phyloP scores from a whole-genome alignment of 2,888 invertebrate genomes.

The Glaucopsyche alexis region DNA sequence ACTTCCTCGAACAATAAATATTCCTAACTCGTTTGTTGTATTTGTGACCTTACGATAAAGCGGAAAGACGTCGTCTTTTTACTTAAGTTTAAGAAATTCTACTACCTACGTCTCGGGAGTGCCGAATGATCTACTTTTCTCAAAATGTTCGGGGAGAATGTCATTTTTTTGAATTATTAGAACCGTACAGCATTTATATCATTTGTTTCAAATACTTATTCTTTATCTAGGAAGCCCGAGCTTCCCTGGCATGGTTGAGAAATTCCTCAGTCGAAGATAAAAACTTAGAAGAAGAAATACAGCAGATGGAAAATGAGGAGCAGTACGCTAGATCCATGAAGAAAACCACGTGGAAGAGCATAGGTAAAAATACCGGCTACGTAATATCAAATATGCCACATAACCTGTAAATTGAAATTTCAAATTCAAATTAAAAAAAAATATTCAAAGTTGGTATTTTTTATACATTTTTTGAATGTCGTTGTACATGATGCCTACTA shows the following conservation, averaged over 20 bases:
- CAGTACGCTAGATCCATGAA: conserved; percentile 59
- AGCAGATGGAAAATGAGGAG: conserved; percentile 64
- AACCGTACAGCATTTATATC: background rate
- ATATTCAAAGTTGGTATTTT: no score
- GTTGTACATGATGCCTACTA: no score
- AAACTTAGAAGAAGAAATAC: conserved; percentile 61
- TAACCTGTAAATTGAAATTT: no score
- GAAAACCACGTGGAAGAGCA: conserved; percentile 64
- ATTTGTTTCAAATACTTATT: background rate
- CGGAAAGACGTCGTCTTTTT: background rate
- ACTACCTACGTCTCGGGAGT: background rate
- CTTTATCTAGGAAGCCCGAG: conserved; percentile 60
- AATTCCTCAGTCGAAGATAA: conserved; percentile 65
- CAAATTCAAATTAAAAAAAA: no score
- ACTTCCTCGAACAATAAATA: conserved; percentile 11
- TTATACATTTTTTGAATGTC: no score
- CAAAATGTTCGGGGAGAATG: background rate
- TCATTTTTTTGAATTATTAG: no score
- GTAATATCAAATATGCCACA: no score
- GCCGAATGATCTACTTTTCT: background rate
- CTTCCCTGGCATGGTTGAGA: conserved; percentile 64
- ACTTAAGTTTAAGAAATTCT: background rate
- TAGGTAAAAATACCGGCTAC: conserved; percentile 48
- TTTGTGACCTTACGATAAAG: background rate
- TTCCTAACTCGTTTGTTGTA: conserved; percentile 5